phyloP scores from a whole-genome alignment of 2,113 vertebrate species.

The Dromas ardeola region DNA sequence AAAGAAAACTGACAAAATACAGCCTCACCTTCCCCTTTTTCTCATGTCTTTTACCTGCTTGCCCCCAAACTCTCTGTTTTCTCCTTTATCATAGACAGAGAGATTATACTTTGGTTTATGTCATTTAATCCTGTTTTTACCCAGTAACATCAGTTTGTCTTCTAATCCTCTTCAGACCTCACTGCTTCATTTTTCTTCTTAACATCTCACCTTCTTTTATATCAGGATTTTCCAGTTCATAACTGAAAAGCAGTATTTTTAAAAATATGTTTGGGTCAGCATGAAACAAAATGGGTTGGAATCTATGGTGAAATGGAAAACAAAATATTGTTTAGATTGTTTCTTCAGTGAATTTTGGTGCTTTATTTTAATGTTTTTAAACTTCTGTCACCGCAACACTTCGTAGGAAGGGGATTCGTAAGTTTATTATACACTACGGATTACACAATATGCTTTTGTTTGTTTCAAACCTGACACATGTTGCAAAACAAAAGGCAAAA shows the following conservation, averaged over 20 bases:
- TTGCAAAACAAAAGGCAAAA: not conserved
- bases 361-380: not conserved
- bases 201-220: not conserved
- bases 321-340: not conserved
- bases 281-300: not conserved
- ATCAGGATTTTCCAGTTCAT: not conserved
- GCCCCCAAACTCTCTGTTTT: not conserved
- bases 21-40: not conserved
- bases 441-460: not conserved
- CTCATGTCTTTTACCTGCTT: not conserved
- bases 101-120: not conserved
- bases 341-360: not conserved
- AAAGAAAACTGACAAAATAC: not conserved
- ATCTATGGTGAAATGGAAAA: not conserved
- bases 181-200: not conserved
- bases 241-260: not conserved
- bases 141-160: not conserved
- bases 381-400: not conserved
- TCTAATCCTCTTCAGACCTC: not conserved
- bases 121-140: not conserved
- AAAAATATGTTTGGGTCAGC: not conserved
- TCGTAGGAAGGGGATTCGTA: not conserved
- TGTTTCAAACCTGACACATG: not conserved
- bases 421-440: not conserved
- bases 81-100: not conserved